phyloP scores from a whole-genome alignment of 2,888 invertebrate genomes.

The Rotaria sp. region DNA sequence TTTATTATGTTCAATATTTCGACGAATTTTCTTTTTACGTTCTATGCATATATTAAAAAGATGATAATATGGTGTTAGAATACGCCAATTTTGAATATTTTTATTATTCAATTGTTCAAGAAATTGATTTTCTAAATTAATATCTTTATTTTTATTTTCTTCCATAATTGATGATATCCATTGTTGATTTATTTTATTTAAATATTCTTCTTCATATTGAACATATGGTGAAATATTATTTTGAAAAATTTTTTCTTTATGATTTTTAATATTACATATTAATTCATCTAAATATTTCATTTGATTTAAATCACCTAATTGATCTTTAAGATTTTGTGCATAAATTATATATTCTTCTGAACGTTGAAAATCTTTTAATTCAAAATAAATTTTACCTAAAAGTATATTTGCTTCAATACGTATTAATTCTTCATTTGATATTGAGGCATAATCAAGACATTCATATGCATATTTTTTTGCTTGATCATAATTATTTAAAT shows the following conservation, averaged over 20 bases:
- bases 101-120: background rate
- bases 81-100: background rate
- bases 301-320: constrained; percentile 12
- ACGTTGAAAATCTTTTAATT: constrained; percentile 13
- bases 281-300: constrained; percentile 29
- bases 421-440: background rate
- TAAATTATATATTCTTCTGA: background rate
- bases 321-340: constrained; percentile 21
- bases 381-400: constrained; percentile 22
- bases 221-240: background rate
- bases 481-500: background rate
- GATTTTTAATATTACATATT: background rate
- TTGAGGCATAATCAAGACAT: background rate
- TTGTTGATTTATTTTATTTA: background rate
- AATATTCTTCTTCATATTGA: background rate
- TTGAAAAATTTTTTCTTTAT: background rate
- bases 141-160: background rate
- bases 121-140: background rate
- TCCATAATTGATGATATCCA: background rate
- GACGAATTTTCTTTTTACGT: background rate
- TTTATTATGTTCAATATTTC: background rate
- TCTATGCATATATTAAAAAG: background rate
- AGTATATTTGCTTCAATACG: constrained; percentile 6
- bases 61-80: constrained; percentile 3
- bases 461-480: constrained; percentile 16